phyloP scores from a whole-genome alignment of 2,888 invertebrate genomes.

The Brenthis daphne region DNA sequence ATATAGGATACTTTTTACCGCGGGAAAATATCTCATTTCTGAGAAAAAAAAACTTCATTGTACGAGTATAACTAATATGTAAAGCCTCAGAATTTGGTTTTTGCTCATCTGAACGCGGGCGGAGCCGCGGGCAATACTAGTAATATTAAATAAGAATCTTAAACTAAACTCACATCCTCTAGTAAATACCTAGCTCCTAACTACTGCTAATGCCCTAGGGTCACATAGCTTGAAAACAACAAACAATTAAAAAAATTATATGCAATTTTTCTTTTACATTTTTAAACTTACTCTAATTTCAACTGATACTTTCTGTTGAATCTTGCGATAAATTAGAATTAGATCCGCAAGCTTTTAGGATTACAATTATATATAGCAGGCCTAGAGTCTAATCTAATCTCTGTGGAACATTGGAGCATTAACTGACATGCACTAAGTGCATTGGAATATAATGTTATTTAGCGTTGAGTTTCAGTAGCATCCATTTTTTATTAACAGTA shows the following conservation, averaged over 20 bases:
- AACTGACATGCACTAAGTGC: conserved; percentile 19
- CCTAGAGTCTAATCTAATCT: conserved; percentile 21
- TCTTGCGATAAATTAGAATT: conserved; percentile 16
- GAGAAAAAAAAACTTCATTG: too few species aligned
- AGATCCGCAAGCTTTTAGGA: conserved; percentile 14
- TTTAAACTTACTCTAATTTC: background rate
- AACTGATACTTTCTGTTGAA: background rate
- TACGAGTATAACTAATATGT: too few species aligned
- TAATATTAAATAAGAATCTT: too few species aligned
- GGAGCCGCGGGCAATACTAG: too few species aligned
- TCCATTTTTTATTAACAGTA: background rate
- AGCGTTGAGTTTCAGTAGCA: conserved; percentile 1
- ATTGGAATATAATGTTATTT: conserved; percentile 11
- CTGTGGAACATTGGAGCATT: conserved; percentile 13
- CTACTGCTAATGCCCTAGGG: too few species aligned
- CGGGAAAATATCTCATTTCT: too few species aligned
- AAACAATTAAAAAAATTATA: background rate
- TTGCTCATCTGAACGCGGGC: too few species aligned
- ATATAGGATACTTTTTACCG: too few species aligned
- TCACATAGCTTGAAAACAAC: too few species aligned
- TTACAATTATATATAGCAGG: conserved; percentile 19
- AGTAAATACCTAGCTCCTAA: too few species aligned
- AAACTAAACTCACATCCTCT: too few species aligned
- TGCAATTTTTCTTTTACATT: background rate
- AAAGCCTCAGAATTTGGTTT: too few species aligned